Conservation (phyloP, 2,888 invertebrate genomes). For the Elaeidobius kamerunicus region DNA sequence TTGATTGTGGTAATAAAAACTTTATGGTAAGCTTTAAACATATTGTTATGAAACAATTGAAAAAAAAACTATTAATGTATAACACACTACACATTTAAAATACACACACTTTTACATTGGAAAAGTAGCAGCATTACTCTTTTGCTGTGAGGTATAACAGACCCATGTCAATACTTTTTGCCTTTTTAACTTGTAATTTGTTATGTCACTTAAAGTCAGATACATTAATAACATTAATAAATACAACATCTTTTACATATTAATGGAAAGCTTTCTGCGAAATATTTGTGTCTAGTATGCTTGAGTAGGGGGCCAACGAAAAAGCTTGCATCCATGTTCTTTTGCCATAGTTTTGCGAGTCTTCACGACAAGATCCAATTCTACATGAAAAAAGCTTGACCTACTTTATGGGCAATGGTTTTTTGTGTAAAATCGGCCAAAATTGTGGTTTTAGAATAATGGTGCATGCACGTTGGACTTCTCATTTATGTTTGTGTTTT, state of each 20-base stretch:
- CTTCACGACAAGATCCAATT: slow-evolving; percentile 4
- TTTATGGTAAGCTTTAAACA: too few relatives aligned
- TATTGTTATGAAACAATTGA: too few relatives aligned
- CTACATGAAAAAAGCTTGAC: slow-evolving; percentile 22
- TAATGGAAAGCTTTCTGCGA: slow-evolving; percentile 22
- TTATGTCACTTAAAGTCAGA: not conserved
- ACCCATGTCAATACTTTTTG: too few relatives aligned
- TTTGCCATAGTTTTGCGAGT: slow-evolving; percentile 7
- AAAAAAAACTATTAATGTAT: too few relatives aligned
- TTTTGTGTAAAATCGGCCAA: slow-evolving; percentile 21
- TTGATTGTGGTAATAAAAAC: too few relatives aligned
- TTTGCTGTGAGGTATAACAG: slow-evolving; percentile 13
- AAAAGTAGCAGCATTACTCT: slow-evolving; percentile 13
- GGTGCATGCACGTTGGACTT: slow-evolving; percentile 23
- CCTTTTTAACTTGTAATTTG: too few relatives aligned
- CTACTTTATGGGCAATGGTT: slow-evolving; percentile 31
- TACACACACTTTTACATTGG: not conserved
- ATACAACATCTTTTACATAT: slow-evolving; percentile 12
- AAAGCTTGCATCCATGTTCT: slow-evolving; percentile 8
- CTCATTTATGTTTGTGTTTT: slow-evolving; percentile 29
- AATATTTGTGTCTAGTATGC: slow-evolving; percentile 17
- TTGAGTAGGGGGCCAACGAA: slow-evolving; percentile 36
- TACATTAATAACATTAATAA: not conserved
- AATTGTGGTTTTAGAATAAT: slow-evolving; percentile 22
- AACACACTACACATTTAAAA: not conserved